Percentiles rank a stretch among this genome's conserved stretches.
Conservation (phyloP, 2,797 vertebrate genomes). For the Avahi laniger region DNA sequence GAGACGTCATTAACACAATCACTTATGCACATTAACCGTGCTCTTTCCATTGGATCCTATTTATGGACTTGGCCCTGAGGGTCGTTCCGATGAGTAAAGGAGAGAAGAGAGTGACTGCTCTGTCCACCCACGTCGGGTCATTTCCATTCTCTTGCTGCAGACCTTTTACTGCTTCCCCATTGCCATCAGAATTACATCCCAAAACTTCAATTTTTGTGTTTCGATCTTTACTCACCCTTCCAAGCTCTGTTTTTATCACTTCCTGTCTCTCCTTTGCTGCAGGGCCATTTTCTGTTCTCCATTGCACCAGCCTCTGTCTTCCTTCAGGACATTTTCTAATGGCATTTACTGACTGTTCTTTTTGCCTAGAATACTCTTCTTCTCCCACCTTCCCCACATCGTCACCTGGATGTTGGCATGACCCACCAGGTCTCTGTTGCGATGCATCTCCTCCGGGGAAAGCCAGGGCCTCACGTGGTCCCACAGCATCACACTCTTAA, state of each 20-base stretch:
- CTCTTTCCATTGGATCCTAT: not conserved
- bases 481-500: not conserved
- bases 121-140: not conserved
- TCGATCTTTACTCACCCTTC: not conserved
- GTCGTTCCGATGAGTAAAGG: not conserved
- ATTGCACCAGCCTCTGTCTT: not conserved
- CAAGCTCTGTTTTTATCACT: not conserved
- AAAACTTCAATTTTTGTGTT: not conserved
- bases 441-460: not conserved
- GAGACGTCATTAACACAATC: not conserved
- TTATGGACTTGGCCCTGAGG: not conserved
- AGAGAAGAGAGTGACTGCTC: accelerated
- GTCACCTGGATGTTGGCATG: not conserved
- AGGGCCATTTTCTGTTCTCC: not conserved
- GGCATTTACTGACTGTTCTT: not conserved
- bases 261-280: not conserved
- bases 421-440: not conserved
- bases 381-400: not conserved
- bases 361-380: not conserved
- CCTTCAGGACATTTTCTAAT: not conserved
- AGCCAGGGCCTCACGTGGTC: accelerated
- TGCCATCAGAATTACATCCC: not conserved
- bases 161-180: not conserved
- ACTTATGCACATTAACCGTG: not conserved
- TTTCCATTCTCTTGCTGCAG: not conserved